Evolutionary conservation across 2,113 vertebrate genomes (phyloP).

Genomic region (Heteronetta atricapilla): DNA sequence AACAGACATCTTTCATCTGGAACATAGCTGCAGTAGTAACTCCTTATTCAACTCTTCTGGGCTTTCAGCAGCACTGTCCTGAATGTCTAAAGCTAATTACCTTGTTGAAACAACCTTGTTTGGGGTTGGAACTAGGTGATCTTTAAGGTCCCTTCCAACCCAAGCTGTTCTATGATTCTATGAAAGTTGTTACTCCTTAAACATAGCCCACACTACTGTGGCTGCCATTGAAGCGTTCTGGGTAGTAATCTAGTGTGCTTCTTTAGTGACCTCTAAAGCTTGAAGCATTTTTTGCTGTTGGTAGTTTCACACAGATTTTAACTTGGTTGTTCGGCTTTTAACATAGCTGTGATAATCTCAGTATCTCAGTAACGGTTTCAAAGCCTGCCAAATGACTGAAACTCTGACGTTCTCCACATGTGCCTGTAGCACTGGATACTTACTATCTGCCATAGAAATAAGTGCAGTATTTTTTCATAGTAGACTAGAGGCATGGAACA

Average conservation of each 20-base stretch:
- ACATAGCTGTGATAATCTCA: background rate
- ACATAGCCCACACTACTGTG: background rate
- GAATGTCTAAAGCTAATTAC: background rate
- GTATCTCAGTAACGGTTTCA: background rate
- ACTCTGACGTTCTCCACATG: background rate
- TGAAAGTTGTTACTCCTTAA: background rate
- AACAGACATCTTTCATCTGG: background rate
- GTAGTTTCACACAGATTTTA: background rate
- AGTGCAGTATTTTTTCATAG: background rate
- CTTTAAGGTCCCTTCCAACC: too few relatives aligned
- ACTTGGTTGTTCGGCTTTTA: background rate
- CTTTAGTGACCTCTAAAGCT: background rate
- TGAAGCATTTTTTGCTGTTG: background rate
- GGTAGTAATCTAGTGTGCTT: background rate
- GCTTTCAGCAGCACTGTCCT: background rate
- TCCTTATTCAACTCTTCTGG: background rate
- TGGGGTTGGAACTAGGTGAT: too few relatives aligned
- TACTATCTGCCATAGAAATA: background rate
- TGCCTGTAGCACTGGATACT: background rate
- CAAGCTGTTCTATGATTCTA: too few relatives aligned
- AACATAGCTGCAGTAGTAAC: fast-evolving
- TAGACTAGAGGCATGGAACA: background rate
- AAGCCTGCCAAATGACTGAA: background rate
- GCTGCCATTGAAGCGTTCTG: background rate
- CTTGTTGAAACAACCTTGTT: background rate